These are phyloP conservation scores for Magallana angulata DNA, from an alignment of 1,140 invertebrate genomes.

Conservation along the genomic window DNA sequence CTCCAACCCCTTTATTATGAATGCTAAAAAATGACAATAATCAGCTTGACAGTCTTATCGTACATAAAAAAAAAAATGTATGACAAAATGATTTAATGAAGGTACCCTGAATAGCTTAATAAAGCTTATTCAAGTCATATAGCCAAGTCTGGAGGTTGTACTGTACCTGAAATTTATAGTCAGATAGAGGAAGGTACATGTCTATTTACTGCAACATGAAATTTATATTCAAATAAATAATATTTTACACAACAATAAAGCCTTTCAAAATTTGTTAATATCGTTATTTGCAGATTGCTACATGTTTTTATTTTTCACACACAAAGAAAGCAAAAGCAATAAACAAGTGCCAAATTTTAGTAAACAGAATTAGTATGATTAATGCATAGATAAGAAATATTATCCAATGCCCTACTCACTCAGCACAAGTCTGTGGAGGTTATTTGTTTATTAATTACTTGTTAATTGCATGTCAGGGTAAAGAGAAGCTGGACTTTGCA, in stretches of 20 bases:
- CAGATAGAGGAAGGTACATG: too few species aligned
- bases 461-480: slow-evolving; percentile 23
- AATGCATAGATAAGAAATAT: slow-evolving; percentile 24
- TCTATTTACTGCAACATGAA: background rate
- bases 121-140: too few species aligned
- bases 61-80: background rate
- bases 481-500: slow-evolving; percentile 2
- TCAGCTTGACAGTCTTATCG: background rate
- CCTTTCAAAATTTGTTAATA: background rate
- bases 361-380: slow-evolving; percentile 11
- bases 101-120: too few species aligned
- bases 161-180: too few species aligned
- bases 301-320: background rate
- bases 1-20: too few species aligned
- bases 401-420: background rate
- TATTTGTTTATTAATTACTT: background rate
- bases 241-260: background rate
- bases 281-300: background rate
- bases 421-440: background rate
- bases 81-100: background rate
- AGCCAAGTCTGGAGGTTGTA: too few species aligned
- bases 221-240: background rate
- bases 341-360: background rate
- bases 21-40: background rate
- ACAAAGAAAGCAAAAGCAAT: background rate